Evolutionary conservation across 2,113 vertebrate genomes (phyloP).

Genomic region (Halichoerus grypus): DNA sequence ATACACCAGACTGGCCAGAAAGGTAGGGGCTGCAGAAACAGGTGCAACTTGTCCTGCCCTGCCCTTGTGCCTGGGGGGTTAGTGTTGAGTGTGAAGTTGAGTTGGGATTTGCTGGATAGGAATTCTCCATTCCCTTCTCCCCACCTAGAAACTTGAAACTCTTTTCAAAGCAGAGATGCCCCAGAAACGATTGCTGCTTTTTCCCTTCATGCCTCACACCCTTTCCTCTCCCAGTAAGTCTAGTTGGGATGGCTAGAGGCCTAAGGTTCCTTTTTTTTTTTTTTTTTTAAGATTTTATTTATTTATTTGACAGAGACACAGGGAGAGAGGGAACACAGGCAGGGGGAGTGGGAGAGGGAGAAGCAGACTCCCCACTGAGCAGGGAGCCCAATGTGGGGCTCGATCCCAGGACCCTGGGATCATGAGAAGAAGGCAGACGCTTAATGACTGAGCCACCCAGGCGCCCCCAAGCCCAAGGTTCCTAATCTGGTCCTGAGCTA

Average conservation of each 20-base stretch:
- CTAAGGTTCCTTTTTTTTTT: not conserved
- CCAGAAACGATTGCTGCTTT: not conserved
- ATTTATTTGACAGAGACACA: too few species aligned
- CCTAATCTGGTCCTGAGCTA: slow-evolving; percentile 14
- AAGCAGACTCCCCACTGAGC: too few species aligned
- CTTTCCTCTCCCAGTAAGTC: not conserved
- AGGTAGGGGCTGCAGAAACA: slow-evolving; percentile 87
- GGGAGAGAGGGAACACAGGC: too few species aligned
- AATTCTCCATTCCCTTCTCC: slow-evolving; percentile 31
- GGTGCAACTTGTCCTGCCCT: not conserved
- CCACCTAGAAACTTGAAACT: not conserved
- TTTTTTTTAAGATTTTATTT: too few species aligned
- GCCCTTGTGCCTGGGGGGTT: not conserved
- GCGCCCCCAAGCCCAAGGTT: not conserved
- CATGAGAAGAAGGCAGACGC: too few species aligned
- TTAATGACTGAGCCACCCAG: too few species aligned
- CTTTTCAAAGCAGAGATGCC: slow-evolving; percentile 5
- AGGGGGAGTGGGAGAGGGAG: too few species aligned
- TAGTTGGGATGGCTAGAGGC: not conserved
- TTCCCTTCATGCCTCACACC: not conserved
- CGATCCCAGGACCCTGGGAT: too few species aligned
- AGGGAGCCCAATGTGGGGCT: too few species aligned
- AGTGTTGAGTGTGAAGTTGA: not conserved
- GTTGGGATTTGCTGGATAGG: not conserved
- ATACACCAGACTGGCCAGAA: slow-evolving; percentile 95